Conservation (phyloP, 1,140 invertebrate species). For the Luehdorfia chinensis region DNA sequence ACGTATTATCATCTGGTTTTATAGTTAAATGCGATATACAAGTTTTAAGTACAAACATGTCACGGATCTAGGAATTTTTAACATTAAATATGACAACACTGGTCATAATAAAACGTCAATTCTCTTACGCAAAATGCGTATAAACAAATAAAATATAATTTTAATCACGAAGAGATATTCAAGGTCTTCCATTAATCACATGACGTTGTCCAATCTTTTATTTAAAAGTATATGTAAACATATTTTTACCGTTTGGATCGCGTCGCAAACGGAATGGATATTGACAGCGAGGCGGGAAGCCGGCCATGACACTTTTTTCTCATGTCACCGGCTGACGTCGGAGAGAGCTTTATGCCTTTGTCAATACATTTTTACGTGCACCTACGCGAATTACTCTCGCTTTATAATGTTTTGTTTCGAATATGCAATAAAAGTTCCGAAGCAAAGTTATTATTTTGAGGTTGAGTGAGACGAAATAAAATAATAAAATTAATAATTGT, state of each 20-base stretch:
- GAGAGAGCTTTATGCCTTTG: slow-evolving; percentile 41
- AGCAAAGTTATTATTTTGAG: neutral
- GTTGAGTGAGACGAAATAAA: too few relatives aligned
- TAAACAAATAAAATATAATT: slow-evolving; percentile 2
- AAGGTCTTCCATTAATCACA: slow-evolving; percentile 19
- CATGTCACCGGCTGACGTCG: slow-evolving; percentile 41
- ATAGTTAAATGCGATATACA: too few relatives aligned
- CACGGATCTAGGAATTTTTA: too few relatives aligned
- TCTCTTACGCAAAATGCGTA: neutral
- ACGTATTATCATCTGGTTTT: too few relatives aligned
- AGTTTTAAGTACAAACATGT: too few relatives aligned
- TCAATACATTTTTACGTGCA: slow-evolving; percentile 43
- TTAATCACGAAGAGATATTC: neutral
- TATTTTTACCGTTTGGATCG: slow-evolving; percentile 29
- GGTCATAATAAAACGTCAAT: neutral
- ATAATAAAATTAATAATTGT: too few relatives aligned
- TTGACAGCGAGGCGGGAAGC: slow-evolving; percentile 54
- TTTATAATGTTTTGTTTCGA: slow-evolving; percentile 23
- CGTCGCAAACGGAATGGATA: slow-evolving; percentile 35
- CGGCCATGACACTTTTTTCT: slow-evolving; percentile 48
- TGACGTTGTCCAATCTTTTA: slow-evolving; percentile 28
- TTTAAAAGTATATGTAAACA: slow-evolving; percentile 23
- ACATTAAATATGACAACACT: slow-evolving; percentile 1
- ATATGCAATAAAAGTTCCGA: neutral
- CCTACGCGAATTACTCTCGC: slow-evolving; percentile 38